Conservation (phyloP, 2,797 vertebrate genomes). For the Staurois parvus region DNA sequence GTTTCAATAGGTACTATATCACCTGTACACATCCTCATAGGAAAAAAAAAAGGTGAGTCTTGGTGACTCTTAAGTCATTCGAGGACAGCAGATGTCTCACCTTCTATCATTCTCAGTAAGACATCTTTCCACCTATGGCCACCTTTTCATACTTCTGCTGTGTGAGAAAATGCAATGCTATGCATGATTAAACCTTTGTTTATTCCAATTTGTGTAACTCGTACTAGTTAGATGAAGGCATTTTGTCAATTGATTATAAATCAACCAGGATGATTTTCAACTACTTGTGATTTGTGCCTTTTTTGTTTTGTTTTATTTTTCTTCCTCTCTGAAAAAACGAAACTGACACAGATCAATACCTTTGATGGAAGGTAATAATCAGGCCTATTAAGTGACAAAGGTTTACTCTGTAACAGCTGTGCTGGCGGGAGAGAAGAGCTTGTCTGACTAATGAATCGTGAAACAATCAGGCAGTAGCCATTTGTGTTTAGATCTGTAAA, state of each 20-base stretch:
- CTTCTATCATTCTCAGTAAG: no score
- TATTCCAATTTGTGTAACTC: background rate
- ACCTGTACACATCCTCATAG: no score
- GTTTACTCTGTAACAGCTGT: slow-evolving; percentile 99
- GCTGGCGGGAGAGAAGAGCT: slow-evolving; percentile 97
- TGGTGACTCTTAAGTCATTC: no score
- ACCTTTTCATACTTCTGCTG: background rate
- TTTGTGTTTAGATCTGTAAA: slow-evolving; percentile 99
- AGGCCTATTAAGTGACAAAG: slow-evolving; percentile 99
- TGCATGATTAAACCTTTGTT: slow-evolving; percentile 16
- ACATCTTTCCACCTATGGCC: no score
- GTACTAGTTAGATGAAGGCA: background rate
- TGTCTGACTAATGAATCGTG: slow-evolving; percentile 99
- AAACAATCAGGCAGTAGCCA: slow-evolving; percentile 99
- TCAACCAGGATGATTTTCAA: slow-evolving; percentile 22
- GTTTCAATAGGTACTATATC: no score
- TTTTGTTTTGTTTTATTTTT: slow-evolving; percentile 49
- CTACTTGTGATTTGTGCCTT: slow-evolving; percentile 51
- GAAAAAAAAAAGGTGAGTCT: no score
- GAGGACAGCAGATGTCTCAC: no score
- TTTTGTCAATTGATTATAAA: slow-evolving; percentile 28
- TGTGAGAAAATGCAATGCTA: slow-evolving; percentile 6
- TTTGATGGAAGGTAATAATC: slow-evolving; percentile 99
- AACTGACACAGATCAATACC: slow-evolving; percentile 97
- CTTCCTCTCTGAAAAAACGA: slow-evolving; percentile 85